Evolutionary conservation across 2,888 invertebrate genomes (phyloP).

Genomic region (Troides aeacus): DNA sequence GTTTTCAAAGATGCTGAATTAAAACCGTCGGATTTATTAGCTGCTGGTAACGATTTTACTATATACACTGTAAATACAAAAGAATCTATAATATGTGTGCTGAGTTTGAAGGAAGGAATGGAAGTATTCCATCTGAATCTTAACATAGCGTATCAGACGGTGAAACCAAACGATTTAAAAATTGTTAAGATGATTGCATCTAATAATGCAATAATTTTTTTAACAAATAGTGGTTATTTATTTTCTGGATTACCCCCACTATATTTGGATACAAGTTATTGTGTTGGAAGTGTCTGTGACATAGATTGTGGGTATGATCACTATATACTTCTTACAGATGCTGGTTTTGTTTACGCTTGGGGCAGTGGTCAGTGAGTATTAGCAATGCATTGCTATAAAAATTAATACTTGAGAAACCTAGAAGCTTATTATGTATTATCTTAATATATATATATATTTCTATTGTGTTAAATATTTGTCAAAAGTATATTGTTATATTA

Average conservation of each 20-base stretch:
- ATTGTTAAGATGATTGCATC: constrained; percentile 48
- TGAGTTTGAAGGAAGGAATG: constrained; percentile 39
- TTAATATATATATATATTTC: too few species aligned
- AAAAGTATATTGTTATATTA: too few species aligned
- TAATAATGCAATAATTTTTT: constrained; percentile 51
- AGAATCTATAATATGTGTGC: constrained; percentile 46
- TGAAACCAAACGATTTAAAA: constrained; percentile 40
- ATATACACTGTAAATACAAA: constrained; percentile 48
- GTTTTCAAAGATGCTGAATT: constrained; percentile 45
- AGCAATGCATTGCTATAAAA: background rate
- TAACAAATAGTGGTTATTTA: constrained; percentile 60
- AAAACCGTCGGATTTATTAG: constrained; percentile 35
- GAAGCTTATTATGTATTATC: background rate
- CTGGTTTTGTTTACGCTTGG: constrained; percentile 89
- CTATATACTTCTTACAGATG: constrained; percentile 83
- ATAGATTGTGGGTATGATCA: constrained; percentile 91
- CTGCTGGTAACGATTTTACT: constrained; percentile 61
- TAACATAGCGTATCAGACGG: constrained; percentile 46
- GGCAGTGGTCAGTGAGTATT: constrained; percentile 87
- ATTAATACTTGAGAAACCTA: background rate
- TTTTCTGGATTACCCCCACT: constrained; percentile 81
- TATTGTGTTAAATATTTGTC: too few species aligned
- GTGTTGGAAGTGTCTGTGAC: constrained; percentile 78
- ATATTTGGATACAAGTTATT: constrained; percentile 78
- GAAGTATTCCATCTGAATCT: constrained; percentile 45